Percentiles rank a stretch among this genome's conserved stretches.
phyloP scores from a whole-genome alignment of 2,113 vertebrate genomes.

The Aphelocoma coerulescens region DNA sequence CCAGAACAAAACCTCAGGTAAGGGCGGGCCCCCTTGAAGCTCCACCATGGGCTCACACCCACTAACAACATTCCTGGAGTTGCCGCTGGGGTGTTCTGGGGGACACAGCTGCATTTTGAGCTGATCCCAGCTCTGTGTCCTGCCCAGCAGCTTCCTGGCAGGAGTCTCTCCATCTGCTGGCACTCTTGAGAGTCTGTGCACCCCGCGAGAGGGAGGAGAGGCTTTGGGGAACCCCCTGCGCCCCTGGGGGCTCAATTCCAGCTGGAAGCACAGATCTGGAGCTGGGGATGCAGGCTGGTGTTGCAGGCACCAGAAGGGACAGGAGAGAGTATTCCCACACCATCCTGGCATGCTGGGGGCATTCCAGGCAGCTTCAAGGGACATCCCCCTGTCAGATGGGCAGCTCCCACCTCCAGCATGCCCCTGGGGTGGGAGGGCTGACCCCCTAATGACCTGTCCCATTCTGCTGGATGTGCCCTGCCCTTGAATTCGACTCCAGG shows the following conservation, averaged over 20 bases:
- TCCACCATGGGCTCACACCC: background rate
- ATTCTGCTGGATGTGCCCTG: background rate
- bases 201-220: fast-evolving
- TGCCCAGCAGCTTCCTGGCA: background rate
- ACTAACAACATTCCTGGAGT: background rate
- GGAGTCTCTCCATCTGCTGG: background rate
- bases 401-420: background rate
- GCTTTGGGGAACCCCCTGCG: background rate
- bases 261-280: background rate
- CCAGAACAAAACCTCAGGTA: conserved; percentile 88
- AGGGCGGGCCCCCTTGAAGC: background rate
- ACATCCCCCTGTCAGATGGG: background rate
- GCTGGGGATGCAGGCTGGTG: background rate
- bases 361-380: background rate
- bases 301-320: background rate
- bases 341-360: background rate
- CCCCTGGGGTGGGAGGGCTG: background rate
- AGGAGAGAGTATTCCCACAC: background rate
- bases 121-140: background rate
- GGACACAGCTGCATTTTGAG: background rate
- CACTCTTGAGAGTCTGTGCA: background rate
- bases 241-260: background rate
- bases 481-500: background rate
- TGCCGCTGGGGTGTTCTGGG: fast-evolving
- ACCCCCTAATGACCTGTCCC: background rate